Evolutionary conservation across 2,888 invertebrate species (phyloP).

Genomic region (Chrysotoxum bicinctum): DNA sequence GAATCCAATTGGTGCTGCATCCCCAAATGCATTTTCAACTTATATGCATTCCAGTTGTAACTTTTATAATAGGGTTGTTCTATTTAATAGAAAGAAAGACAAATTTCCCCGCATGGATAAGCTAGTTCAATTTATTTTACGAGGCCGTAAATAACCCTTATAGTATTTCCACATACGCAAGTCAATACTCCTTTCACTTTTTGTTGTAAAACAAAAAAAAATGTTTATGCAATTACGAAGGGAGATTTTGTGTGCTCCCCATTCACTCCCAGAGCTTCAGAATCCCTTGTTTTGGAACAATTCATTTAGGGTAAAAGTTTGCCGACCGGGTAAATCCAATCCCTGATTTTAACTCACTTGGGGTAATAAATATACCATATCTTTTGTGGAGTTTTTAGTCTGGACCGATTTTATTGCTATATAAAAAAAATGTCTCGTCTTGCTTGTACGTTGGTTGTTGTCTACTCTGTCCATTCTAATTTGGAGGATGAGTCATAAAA

Average conservation of each 20-base stretch:
- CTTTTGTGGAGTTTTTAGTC: neutral
- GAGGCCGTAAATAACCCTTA: neutral
- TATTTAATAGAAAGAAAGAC: too few relatives aligned
- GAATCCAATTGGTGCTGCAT: too few relatives aligned
- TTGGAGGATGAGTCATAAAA: neutral
- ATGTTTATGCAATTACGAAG: neutral
- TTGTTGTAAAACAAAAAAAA: neutral
- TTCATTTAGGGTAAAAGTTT: neutral
- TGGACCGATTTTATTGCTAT: conserved; percentile 11
- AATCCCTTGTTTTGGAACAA: neutral
- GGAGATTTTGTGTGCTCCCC: neutral
- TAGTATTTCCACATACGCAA: neutral
- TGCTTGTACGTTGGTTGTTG: neutral
- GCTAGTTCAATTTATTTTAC: neutral
- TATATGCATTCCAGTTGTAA: neutral
- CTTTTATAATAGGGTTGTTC: too few relatives aligned
- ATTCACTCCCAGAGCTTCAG: neutral
- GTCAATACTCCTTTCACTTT: neutral
- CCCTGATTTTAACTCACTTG: conserved; percentile 7
- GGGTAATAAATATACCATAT: conserved; percentile 12
- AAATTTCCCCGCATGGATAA: neutral
- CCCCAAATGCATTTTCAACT: too few relatives aligned
- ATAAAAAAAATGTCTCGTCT: neutral
- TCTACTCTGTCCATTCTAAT: neutral
- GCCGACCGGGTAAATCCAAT: conserved; percentile 3